Conservation (phyloP, 2,113 vertebrate species). For the Neopipo cinnamomea region DNA sequence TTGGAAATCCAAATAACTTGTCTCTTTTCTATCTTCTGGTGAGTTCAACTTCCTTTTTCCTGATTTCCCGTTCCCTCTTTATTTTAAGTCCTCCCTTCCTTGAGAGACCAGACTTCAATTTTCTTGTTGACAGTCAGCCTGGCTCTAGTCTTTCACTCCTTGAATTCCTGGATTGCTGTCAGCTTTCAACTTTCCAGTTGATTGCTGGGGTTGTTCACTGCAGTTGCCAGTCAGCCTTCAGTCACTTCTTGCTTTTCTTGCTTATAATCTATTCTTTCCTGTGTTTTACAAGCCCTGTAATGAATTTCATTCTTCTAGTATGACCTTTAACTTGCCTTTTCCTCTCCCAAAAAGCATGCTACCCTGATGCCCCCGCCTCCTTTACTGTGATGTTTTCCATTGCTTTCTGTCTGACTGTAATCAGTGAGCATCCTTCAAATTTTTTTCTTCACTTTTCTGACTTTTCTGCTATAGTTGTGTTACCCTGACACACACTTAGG, state of each 20-base stretch:
- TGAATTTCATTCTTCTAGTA: neutral
- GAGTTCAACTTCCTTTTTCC: neutral
- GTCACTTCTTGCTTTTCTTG: neutral
- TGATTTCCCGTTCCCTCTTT: neutral
- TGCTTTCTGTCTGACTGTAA: neutral
- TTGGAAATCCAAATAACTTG: neutral
- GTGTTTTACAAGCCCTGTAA: neutral
- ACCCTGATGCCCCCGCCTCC: neutral
- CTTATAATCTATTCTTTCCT: neutral
- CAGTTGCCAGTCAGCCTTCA: neutral
- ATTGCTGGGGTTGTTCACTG: neutral
- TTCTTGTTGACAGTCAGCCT: neutral
- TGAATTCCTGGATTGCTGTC: neutral
- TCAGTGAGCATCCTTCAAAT: neutral
- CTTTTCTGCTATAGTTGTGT: neutral
- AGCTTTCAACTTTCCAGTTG: neutral
- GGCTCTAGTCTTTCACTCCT: neutral
- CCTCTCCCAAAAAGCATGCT: neutral
- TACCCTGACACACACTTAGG: neutral
- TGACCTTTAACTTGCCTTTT: neutral
- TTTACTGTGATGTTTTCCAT: neutral
- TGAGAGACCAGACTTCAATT: neutral
- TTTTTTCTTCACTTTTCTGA: neutral
- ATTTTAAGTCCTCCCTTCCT: neutral
- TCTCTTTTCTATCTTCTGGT: neutral